Evolutionary conservation across 2,797 vertebrate genomes (phyloP), one percentile per base, ranked within the genome.

Genomic region (Danio aesculapii): DNA sequence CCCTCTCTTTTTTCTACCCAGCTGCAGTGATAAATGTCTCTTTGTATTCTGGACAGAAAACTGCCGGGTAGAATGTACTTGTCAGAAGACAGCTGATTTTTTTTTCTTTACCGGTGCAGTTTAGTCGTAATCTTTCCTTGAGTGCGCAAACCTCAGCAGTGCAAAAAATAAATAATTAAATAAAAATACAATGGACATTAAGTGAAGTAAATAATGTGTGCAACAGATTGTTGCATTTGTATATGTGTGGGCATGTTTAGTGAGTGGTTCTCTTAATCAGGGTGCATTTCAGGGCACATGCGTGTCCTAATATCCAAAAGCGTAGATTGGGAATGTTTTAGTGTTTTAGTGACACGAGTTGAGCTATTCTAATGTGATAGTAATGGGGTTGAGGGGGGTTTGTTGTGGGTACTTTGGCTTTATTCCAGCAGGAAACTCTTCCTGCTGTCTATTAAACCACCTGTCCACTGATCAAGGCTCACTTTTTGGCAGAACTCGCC

Each of bases 21-120:
- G 93, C 92, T 93, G 92, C 93, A 92, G 90, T 93, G 92, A 94
- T 94, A 94, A 94, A 93, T 92, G 92, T 93, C 90, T 94, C 91
- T 92, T 93, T 94, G 91, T 92, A 92, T 94, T 92, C 90, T 81
- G 88, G 88, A 93, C 89, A 92, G 91, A 93, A 92, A 91, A 91
- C 88, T 89, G 81, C 85, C 8, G 90, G 88, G 89, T 91, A 91
- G 90, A 93, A 91, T 92, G 89, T 90, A 91, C 89, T 91, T 93
- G 90, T 94, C 92, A 90, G 87, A 88, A 92, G 91, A 93, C 89
- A 87, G 91, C 89, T 91, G 91, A 92, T 92, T 91, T 87, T 92
- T 90, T 86, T 82, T 66, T 83, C 88, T 90, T 91, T 90, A 92
- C 90, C 86, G 86, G 86, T 88, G 84, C 84, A 75, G 86, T 88